A percentile compares a stretch with the other conserved stretches of the same genome.
Evolutionary conservation across 2,888 invertebrate genomes (phyloP).

Genomic region (Synanthedon formicaeformis): DNA sequence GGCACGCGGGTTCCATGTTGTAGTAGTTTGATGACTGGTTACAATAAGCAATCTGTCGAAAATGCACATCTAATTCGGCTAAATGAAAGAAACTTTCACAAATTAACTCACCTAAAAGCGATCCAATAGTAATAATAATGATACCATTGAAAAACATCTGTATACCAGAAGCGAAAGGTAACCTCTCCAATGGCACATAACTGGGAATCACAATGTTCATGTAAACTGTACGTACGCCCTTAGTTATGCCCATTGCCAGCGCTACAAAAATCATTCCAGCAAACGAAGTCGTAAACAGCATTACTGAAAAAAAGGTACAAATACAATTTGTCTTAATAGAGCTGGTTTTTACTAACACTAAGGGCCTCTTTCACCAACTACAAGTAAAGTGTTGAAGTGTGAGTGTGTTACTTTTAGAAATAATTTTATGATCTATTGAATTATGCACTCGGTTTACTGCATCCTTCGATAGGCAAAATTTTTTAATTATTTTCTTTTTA

Average conservation of each 20-base stretch:
- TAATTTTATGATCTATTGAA: no score
- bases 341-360: not conserved
- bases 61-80: no score
- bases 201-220: constrained; percentile 77
- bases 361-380: no score
- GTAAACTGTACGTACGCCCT: constrained; percentile 78
- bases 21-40: no score
- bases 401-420: no score
- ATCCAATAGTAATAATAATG: constrained; percentile 71
- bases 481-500: no score
- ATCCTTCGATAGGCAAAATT: no score
- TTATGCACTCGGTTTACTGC: no score
- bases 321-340: not conserved
- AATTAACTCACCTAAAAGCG: constrained; percentile 68
- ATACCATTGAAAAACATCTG: constrained; percentile 78
- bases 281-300: constrained; percentile 54
- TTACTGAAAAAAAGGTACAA: constrained; percentile 36
- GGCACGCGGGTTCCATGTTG: no score
- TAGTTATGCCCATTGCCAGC: constrained; percentile 73
- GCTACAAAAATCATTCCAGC: constrained; percentile 62
- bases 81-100: no score
- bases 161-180: constrained; percentile 77
- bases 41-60: no score
- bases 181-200: constrained; percentile 75
- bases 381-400: no score